Percentiles rank a stretch among this genome's conserved stretches.
Evolutionary conservation across 2,797 vertebrate genomes (phyloP).

Genomic region (Sebastes nivosus): DNA sequence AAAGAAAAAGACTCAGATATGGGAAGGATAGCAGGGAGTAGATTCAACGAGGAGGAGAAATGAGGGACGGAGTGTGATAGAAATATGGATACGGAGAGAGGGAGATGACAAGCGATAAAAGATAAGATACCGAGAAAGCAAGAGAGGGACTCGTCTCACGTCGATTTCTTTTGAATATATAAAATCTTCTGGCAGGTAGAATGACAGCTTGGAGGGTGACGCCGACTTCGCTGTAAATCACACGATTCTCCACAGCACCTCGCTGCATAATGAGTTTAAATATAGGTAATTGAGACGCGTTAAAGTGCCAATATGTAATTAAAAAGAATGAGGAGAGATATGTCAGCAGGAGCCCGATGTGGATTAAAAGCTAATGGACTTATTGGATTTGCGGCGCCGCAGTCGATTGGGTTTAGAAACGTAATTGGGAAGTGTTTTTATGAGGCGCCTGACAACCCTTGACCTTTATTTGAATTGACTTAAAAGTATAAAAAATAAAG

Average conservation of each 20-base stretch:
- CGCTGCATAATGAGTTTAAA: slow-evolving; percentile 40
- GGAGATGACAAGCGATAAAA: slow-evolving; percentile 25
- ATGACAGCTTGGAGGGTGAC: slow-evolving; percentile 35
- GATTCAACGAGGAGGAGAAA: slow-evolving; percentile 2
- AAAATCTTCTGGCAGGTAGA: slow-evolving; percentile 46
- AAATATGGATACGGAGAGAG: slow-evolving; percentile 9
- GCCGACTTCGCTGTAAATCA: slow-evolving; percentile 43
- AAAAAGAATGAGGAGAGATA: slow-evolving; percentile 18
- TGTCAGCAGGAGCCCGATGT: neutral
- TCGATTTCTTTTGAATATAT: slow-evolving; percentile 38
- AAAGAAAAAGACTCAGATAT: slow-evolving; percentile 33
- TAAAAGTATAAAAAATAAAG: neutral
- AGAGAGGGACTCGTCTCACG: slow-evolving; percentile 2
- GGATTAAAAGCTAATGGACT: slow-evolving; percentile 6
- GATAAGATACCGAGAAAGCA: slow-evolving; percentile 2
- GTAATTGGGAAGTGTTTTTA: slow-evolving; percentile 5
- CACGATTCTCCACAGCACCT: slow-evolving; percentile 10
- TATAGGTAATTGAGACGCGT: slow-evolving; percentile 17
- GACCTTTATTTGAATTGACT: slow-evolving; percentile 29
- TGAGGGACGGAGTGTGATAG: slow-evolving; percentile 16
- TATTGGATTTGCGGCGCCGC: slow-evolving; percentile 9
- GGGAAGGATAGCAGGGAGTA: neutral
- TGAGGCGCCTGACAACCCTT: neutral
- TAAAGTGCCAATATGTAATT: slow-evolving; percentile 26
- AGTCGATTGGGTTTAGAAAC: slow-evolving; percentile 19